Conservation (phyloP, 2,797 vertebrate species). For the Synanceia verrucosa region DNA sequence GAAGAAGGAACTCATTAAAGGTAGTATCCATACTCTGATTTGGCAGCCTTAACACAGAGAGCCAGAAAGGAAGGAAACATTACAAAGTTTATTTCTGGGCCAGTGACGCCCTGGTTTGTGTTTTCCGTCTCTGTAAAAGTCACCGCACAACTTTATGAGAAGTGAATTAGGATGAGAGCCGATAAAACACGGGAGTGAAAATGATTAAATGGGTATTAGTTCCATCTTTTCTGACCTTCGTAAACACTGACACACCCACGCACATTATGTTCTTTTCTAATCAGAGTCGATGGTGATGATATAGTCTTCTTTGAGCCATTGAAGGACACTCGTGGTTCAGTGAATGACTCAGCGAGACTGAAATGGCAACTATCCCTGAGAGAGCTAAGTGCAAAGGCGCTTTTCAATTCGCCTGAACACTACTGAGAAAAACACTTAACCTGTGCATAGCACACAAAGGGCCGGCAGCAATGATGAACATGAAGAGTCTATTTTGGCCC, state of each 20-base stretch:
- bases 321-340: slow-evolving; percentile 59
- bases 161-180: background rate
- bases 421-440: slow-evolving; percentile 78
- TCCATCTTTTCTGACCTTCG: slow-evolving; percentile 2
- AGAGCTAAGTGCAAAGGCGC: slow-evolving; percentile 67
- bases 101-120: background rate
- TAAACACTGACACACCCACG: slow-evolving; percentile 1
- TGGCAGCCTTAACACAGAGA: slow-evolving; percentile 14
- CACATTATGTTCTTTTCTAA: slow-evolving; percentile 28
- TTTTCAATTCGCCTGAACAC: slow-evolving; percentile 68
- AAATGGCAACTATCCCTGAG: slow-evolving; percentile 70
- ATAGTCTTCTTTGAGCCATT: slow-evolving; percentile 26
- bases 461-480: slow-evolving; percentile 52
- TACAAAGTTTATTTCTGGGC: slow-evolving; percentile 10
- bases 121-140: slow-evolving; percentile 15
- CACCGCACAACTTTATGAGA: background rate
- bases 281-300: slow-evolving; percentile 43
- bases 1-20: slow-evolving; percentile 33
- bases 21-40: slow-evolving; percentile 13
- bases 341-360: slow-evolving; percentile 64
- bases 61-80: background rate
- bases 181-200: background rate
- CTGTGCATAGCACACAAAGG: slow-evolving; percentile 61
- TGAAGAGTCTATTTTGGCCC: slow-evolving; percentile 51
- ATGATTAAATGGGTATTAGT: slow-evolving; percentile 7